Evolutionary conservation across 2,797 vertebrate species (phyloP).

Genomic region (Rhyacichthys aspro): DNA sequence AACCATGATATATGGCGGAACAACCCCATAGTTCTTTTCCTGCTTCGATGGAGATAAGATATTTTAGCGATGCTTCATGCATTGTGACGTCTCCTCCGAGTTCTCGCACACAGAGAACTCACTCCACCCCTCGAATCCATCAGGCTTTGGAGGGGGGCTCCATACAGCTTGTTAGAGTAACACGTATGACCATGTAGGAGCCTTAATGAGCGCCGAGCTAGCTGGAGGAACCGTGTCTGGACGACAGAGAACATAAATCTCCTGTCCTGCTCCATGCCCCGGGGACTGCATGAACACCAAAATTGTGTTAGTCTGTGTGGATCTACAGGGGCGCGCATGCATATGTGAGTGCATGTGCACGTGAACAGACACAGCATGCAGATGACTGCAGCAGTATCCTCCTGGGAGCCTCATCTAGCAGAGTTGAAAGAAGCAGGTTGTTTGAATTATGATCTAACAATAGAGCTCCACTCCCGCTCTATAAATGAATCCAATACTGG

Average conservation of each 20-base stretch:
- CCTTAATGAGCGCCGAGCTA: constrained; percentile 72
- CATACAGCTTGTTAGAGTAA: constrained; percentile 74
- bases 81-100: constrained; percentile 52
- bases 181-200: constrained; percentile 74
- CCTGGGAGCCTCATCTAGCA: constrained; percentile 64
- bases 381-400: constrained; percentile 59
- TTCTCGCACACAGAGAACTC: constrained; percentile 29
- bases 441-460: constrained; percentile 79
- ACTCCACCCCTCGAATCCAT: constrained; percentile 61
- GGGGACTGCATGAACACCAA: constrained; percentile 62
- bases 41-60: constrained; percentile 52
- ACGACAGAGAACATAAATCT: constrained; percentile 81
- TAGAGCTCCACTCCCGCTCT: constrained; percentile 62
- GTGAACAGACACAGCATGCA: constrained; percentile 52
- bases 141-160: constrained; percentile 61
- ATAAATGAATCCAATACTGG: constrained; percentile 69
- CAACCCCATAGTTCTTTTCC: constrained; percentile 33
- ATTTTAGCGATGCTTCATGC: constrained; percentile 34
- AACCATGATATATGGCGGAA: constrained; percentile 62
- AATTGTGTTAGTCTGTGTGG: constrained; percentile 43
- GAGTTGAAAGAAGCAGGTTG: constrained; percentile 77
- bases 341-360: constrained; percentile 1
- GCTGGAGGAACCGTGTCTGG: constrained; percentile 62
- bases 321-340: constrained; percentile 19
- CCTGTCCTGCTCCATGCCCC: constrained; percentile 65